Evolutionary conservation across 2,113 vertebrate genomes (phyloP), one percentile per base, ranked within the genome.

Genomic region (Heterocephalus glaber): DNA sequence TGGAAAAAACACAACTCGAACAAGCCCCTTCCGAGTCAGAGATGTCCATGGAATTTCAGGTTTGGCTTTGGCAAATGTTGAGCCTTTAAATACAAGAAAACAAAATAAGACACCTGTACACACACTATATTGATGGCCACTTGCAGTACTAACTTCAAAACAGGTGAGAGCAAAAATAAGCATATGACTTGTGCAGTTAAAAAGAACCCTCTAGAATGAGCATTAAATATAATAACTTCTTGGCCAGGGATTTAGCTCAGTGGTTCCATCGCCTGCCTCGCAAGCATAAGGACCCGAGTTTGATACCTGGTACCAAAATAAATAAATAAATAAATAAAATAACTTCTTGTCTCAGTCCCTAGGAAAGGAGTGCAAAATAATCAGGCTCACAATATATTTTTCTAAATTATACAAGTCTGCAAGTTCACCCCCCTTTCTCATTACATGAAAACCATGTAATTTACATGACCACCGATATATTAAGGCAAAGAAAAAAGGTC

Each of bases 61-160:
- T 97, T 99, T 99, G 97, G 99, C 99, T 98, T 99, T 99, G 97
- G 99, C 99, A 98, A 99, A 99, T 0, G 99, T 99, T 49, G 99
- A 99, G 90, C 99, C 99, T 99, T 98, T 52, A n/a, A 86, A 83
- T 30, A 95, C 35, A 93, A 30, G 17, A 72, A 96, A 47, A 87
- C 38, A 60, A 17, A 81, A 44, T 5, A 65, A 94, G 47, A 96
- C 68, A 72, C 52, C 86, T 52, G 28, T 65, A 76, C 35, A 33
- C 26, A 44, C 7, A n/a, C 17, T 44, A 13, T 65, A 47, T 16
- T 38, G 38, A 92, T 60, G 13, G 22, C 80, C 24, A 83, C n/a
- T 65, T 83, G 85, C 30, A 84, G 49, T 38, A 80, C 24, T 44
- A 47, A 30, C 28, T 72, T 81, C 86, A 90, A 93, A 85, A 86